Percentiles rank a stretch among this genome's conserved stretches.
phyloP scores from a whole-genome alignment of 2,888 invertebrate species.

The Euproctis similis region DNA sequence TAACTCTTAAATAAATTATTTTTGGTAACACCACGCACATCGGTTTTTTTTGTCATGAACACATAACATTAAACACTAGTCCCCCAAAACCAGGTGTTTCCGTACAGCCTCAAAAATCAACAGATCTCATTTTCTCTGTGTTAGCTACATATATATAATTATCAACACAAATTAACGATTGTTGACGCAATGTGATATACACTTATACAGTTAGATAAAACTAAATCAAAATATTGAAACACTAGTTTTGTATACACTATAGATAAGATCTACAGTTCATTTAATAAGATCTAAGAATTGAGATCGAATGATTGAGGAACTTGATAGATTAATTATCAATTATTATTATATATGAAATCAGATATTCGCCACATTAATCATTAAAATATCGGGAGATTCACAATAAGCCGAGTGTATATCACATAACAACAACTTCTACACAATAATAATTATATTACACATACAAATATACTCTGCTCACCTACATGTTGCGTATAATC shows the following conservation, averaged over 20 bases:
- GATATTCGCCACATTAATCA: too few species aligned
- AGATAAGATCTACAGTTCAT: too few species aligned
- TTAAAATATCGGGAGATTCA: constrained; percentile 15
- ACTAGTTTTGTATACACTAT: too few species aligned
- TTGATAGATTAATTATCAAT: too few species aligned
- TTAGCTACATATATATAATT: constrained; percentile 42
- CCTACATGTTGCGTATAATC: constrained; percentile 20
- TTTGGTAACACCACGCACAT: constrained; percentile 9
- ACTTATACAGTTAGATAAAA: constrained; percentile 7
- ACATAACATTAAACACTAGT: constrained; percentile 4
- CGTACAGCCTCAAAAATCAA: constrained; percentile 13
- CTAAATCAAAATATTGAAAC: too few species aligned
- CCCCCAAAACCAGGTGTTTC: constrained; percentile 9
- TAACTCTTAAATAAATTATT: constrained; percentile 1
- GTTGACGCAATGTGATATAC: constrained; percentile 22
- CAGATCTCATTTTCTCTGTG: constrained; percentile 34
- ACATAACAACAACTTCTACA: constrained; percentile 17
- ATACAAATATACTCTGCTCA: constrained; percentile 8
- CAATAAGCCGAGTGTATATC: constrained; percentile 16
- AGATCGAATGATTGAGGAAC: too few species aligned
- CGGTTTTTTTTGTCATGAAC: constrained; percentile 4
- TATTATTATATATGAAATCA: too few species aligned
- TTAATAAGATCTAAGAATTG: too few species aligned
- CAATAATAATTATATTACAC: constrained; percentile 7
- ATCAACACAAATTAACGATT: constrained; percentile 23